Base-by-base conservation (phyloP, 1,140 invertebrate genomes). In the Neodiprion lecontei region DNA sequence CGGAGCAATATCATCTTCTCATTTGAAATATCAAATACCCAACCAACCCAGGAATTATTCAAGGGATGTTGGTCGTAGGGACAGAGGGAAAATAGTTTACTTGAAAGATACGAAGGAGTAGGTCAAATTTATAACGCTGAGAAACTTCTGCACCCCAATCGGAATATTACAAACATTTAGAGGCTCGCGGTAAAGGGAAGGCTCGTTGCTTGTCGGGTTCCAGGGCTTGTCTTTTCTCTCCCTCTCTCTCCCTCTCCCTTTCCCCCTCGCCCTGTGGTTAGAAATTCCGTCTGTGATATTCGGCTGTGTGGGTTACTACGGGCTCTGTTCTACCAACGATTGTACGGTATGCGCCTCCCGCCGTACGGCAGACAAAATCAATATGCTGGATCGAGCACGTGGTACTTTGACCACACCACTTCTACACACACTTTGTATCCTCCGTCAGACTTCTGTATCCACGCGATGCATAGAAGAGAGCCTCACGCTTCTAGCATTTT, bases 341-440 rank as follows among this genome's bases (percentile, higher is more conserved):
- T 61, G 9, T 17, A 17, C 53, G 53, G 53, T 61, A 21, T 69
- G 9, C 17, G 61, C 61, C 17, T 17, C 61, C 10, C 53, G 53
- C n/a, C 10, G 53, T 23, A 69, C 11, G 67, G 14, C 67, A 69
- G 67, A 69, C 67, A 69, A 69, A 69, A 69, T 69, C 67, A 69
- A 69, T 69, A 69, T 69, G 67, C 40, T 9, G 67, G 67, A 69
- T 69, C 67, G 40, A 69, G 67, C 40, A 69, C 67, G 67, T 21
- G 67, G 67, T 69, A 23, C 17, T 21, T 21, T 23, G 21, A 23
- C 67, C 40, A 61, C 53, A 14, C 53, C 53, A 14, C 5, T 61
- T 61, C 11, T 53, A 53, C n/a, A 40, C 53, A 4, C 53, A 61
- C 53, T 61, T 9, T 14, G 4, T 9, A 61, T 9, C 53, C 28